These are phyloP conservation scores for Lepidurus couesii DNA, from an alignment of 1,140 invertebrate species.

Conservation along the genomic window DNA sequence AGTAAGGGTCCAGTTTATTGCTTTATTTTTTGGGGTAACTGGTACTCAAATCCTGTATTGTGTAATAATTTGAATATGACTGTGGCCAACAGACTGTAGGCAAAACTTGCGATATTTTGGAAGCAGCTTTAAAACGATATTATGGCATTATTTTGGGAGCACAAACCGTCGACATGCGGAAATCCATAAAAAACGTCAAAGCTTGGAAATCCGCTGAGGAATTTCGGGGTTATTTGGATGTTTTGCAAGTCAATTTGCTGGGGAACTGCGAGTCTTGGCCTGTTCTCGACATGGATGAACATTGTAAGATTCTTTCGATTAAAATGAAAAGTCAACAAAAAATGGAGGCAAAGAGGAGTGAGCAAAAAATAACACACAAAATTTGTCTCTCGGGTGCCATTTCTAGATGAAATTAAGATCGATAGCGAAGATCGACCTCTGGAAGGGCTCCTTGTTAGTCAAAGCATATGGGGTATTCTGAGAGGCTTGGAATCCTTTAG, in stretches of 20 bases:
- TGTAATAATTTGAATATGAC: slow-evolving; percentile 21
- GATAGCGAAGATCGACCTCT: slow-evolving; percentile 43
- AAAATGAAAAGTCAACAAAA: slow-evolving; percentile 13
- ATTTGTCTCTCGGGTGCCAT: slow-evolving; percentile 35
- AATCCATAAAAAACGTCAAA: slow-evolving; percentile 39
- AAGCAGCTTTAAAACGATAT: slow-evolving; percentile 53
- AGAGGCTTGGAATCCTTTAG: slow-evolving; percentile 72
- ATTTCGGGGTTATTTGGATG: slow-evolving; percentile 45
- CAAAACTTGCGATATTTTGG: slow-evolving; percentile 52
- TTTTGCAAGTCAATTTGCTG: slow-evolving; percentile 50
- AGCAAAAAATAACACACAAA: slow-evolving; percentile 27
- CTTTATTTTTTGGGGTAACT: slow-evolving; percentile 7
- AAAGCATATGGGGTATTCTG: slow-evolving; percentile 67
- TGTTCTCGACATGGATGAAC: slow-evolving; percentile 61
- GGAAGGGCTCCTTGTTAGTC: slow-evolving; percentile 42
- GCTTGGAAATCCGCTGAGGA: slow-evolving; percentile 39
- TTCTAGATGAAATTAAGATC: slow-evolving; percentile 48
- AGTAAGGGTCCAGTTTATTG: slow-evolving; percentile 30
- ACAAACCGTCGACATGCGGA: slow-evolving; percentile 42
- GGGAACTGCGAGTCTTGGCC: slow-evolving; percentile 54
- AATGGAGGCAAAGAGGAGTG: slow-evolving; percentile 31
- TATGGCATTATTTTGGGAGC: slow-evolving; percentile 45
- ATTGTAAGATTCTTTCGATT: slow-evolving; percentile 51
- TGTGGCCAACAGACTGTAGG: slow-evolving; percentile 40
- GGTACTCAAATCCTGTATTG: neutral